Base-by-base conservation (phyloP, 2,113 vertebrate species). In the Xenus cinereus region DNA sequence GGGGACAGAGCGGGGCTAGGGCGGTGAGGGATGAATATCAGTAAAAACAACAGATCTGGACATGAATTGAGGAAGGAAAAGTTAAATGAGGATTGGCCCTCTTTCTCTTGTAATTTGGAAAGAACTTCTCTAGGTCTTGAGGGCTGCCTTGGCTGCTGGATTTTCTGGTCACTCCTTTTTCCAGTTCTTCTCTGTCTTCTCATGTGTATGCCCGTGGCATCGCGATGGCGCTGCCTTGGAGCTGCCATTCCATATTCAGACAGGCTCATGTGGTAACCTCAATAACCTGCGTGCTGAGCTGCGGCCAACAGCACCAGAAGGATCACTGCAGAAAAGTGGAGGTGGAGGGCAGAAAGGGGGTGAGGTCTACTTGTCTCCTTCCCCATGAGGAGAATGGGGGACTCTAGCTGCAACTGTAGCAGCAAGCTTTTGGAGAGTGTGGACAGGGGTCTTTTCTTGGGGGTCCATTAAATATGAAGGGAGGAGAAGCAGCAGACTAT, bases 351-450 rank as follows among this genome's bases (percentile, higher is more conserved):
- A 85, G 76, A 76, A 82, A 51, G 8, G 20, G 22, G 12, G 2
- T 28, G 68, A 93, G 37, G 56, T 30, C 79, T 81, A 14, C n/a
- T 39, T 16, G 5, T 63, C 30, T 45, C 60, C 21, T 32, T 72
- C 59, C 45, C 41, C 0, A 0, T 21, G 41, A 11, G 50, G 28
- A 92, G 41, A 24, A 20, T 6, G 17, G 6, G 9, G 7, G 26
- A n/a, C 10, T 32, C 60, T 76, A 41, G 33, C 43, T 54, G 67
- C 48, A 87, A 53, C 64, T 63, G 27, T 4, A 77, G 54, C 43
- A 69, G 63, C 43, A 63, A n/a, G 43, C 12, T 9, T 67, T 48
- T 50, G 28, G 43, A 39, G 9, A 9, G 41, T 4, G 22, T 17
- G 39, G 39, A 24, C 37, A 37, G 39, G 41, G 11, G 0, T n/a